Conservation (phyloP, 1,140 invertebrate genomes). For the Drosophila prosaltans region DNA sequence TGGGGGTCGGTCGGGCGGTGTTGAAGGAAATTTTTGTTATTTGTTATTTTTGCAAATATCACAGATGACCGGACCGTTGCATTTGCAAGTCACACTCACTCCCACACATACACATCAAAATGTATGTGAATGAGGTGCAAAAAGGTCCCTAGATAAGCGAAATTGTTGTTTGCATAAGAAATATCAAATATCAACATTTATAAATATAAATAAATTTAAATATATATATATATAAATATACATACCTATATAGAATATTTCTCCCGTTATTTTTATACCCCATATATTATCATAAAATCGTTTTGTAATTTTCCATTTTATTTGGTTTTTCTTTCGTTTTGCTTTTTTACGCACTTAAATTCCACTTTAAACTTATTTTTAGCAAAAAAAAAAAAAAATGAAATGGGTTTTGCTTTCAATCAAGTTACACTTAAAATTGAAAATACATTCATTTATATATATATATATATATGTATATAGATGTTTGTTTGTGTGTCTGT, state of each 20-base stretch:
- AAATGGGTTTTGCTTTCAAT: slow-evolving; percentile 32
- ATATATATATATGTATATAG: neutral
- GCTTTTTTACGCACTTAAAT: slow-evolving; percentile 44
- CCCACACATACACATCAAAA: neutral
- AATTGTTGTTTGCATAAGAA: neutral
- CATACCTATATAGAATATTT: too few relatives aligned
- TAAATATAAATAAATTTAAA: neutral
- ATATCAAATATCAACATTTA: neutral
- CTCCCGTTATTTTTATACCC: neutral
- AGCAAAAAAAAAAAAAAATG: slow-evolving; percentile 21
- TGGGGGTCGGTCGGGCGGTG: slow-evolving; percentile 31
- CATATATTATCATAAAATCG: neutral
- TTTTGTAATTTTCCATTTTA: neutral
- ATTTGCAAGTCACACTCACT: neutral
- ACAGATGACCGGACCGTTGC: slow-evolving; percentile 17
- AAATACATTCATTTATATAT: slow-evolving; percentile 21
- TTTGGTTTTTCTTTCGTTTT: slow-evolving; percentile 24
- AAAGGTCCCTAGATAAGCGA: neutral
- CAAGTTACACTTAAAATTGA: slow-evolving; percentile 58
- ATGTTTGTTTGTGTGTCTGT: neutral
- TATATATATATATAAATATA: neutral
- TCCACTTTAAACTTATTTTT: slow-evolving; percentile 37
- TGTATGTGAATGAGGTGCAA: slow-evolving; percentile 5
- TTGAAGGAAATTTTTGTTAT: neutral
- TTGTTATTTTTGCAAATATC: slow-evolving; percentile 28